Evolutionary conservation across 1,140 invertebrate species (phyloP).

Genomic region (Eupristina koningsbergeri): DNA sequence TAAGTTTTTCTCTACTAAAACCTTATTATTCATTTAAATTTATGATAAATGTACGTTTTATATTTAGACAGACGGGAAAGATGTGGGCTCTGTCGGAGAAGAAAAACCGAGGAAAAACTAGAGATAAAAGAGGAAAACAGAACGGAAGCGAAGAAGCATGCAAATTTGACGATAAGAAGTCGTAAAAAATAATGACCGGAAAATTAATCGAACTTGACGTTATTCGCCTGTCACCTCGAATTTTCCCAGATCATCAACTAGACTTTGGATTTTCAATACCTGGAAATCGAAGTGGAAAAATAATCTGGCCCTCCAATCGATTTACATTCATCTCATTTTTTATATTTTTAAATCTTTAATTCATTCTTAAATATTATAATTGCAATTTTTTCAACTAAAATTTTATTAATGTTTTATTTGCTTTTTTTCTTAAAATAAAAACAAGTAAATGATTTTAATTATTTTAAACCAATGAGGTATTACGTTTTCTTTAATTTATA

Average conservation of each 20-base stretch:
- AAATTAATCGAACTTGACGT: slow-evolving; percentile 70
- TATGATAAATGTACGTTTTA: background rate
- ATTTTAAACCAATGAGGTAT: too few species aligned
- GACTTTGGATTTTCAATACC: slow-evolving; percentile 27
- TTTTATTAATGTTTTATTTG: too few species aligned
- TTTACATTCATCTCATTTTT: slow-evolving; percentile 15
- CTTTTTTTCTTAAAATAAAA: too few species aligned
- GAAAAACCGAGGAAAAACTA: background rate
- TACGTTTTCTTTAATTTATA: too few species aligned
- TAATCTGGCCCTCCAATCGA: slow-evolving; percentile 18
- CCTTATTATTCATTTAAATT: slow-evolving; percentile 7
- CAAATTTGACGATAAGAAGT: slow-evolving; percentile 62
- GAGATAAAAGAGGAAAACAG: slow-evolving; percentile 45
- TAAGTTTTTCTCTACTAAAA: background rate
- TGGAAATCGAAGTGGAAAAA: slow-evolving; percentile 44
- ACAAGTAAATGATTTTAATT: too few species aligned
- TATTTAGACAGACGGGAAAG: background rate
- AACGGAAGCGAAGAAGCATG: slow-evolving; percentile 51
- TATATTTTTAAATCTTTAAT: background rate
- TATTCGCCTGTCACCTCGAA: slow-evolving; percentile 62
- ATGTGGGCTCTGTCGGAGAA: background rate
- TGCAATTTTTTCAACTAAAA: background rate
- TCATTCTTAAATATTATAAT: background rate
- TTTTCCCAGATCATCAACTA: slow-evolving; percentile 62
- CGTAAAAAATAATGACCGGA: slow-evolving; percentile 72